These are phyloP conservation scores for Hyposoter didymator DNA, from an alignment of 2,888 invertebrate species.

Conservation along the genomic window DNA sequence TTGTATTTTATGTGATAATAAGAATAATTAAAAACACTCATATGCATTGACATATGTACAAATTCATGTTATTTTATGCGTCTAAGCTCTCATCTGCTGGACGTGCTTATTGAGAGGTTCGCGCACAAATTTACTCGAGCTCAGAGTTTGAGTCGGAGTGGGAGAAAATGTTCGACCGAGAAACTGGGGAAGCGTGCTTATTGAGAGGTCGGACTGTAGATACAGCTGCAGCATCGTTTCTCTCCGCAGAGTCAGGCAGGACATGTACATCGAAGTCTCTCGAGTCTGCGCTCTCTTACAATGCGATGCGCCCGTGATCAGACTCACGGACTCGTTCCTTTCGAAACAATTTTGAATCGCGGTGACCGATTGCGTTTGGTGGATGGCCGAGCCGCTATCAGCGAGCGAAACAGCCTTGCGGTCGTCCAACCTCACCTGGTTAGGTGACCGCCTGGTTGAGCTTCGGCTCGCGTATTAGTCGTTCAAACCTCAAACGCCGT, in stretches of 20 bases:
- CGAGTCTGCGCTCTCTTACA: background rate
- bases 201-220: too few species aligned
- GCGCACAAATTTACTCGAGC: too few species aligned
- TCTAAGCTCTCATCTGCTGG: too few species aligned
- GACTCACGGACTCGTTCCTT: background rate
- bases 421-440: background rate
- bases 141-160: too few species aligned
- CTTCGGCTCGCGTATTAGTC: background rate
- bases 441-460: background rate
- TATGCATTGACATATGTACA: too few species aligned
- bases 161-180: too few species aligned
- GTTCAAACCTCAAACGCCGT: too few species aligned
- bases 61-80: too few species aligned
- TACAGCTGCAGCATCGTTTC: slow-evolving; percentile 46
- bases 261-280: slow-evolving; percentile 10
- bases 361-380: background rate
- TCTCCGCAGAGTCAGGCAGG: background rate
- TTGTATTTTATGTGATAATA: too few species aligned
- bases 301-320: background rate
- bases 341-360: background rate
- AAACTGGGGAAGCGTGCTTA: too few species aligned
- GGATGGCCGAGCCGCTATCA: background rate
- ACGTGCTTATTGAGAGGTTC: too few species aligned
- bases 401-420: background rate
- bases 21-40: too few species aligned